Conservation (phyloP, 2,797 vertebrate species). For the Poeciliopsis presidionis region DNA sequence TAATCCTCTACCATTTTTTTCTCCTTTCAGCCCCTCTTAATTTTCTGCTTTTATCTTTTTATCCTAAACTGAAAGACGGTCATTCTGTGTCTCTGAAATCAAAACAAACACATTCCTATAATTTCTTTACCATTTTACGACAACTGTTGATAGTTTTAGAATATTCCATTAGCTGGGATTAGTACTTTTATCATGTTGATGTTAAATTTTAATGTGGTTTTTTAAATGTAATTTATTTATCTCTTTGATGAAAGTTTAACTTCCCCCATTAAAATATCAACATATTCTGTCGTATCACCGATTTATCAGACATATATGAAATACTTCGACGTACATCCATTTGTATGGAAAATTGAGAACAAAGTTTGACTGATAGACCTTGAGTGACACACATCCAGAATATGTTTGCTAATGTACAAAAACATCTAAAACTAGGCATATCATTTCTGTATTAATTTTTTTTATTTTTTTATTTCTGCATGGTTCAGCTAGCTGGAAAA, state of each 20-base stretch:
- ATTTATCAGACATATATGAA: not conserved
- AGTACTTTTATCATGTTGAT: not conserved
- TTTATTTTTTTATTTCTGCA: not conserved
- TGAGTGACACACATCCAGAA: not conserved
- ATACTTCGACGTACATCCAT: not conserved
- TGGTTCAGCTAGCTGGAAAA: not conserved
- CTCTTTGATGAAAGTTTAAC: not conserved
- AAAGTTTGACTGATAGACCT: not conserved
- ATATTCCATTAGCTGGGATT: not conserved
- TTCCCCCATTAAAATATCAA: not conserved
- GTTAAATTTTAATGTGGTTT: not conserved
- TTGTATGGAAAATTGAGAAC: not conserved
- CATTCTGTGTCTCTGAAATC: conserved; percentile 57
- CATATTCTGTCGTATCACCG: not conserved
- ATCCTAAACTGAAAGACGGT: conserved; percentile 17
- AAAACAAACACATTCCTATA: conserved; percentile 49
- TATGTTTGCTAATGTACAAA: not conserved
- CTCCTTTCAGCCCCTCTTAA: conserved; percentile 40
- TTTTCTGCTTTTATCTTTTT: conserved; percentile 30
- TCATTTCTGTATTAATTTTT: not conserved
- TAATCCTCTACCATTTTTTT: conserved; percentile 64
- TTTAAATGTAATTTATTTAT: not conserved
- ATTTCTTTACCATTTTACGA: conserved; percentile 39
- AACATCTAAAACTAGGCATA: not conserved
- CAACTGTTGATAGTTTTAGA: conserved; percentile 6